phyloP scores from a whole-genome alignment of 2,888 invertebrate genomes.

The Xanthorhoe designata region DNA sequence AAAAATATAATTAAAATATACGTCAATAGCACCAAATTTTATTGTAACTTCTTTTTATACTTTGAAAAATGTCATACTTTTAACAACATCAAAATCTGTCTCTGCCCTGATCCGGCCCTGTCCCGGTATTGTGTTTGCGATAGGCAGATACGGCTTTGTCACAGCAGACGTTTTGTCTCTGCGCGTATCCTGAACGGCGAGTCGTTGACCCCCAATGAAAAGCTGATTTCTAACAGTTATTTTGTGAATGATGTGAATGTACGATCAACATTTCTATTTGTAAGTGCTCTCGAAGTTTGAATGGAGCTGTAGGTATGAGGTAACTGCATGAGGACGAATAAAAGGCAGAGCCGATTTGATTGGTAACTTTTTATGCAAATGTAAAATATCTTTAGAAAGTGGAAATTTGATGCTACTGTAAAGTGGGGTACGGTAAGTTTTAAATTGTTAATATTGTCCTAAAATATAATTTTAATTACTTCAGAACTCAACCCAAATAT shows the following conservation, averaged over 20 bases:
- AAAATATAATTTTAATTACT: neutral
- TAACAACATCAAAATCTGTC: neutral
- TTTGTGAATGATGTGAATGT: slow-evolving; percentile 66
- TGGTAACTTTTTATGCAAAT: too few species aligned
- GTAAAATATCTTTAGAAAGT: too few species aligned
- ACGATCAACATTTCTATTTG: slow-evolving; percentile 38
- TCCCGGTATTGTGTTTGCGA: slow-evolving; percentile 51
- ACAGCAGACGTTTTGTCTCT: slow-evolving; percentile 71
- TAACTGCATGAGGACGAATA: neutral
- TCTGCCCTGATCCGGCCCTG: slow-evolving; percentile 21
- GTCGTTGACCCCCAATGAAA: slow-evolving; percentile 73
- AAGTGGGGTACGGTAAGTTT: neutral
- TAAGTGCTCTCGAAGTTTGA: slow-evolving; percentile 27
- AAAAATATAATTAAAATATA: too few species aligned
- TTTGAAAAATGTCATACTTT: too few species aligned
- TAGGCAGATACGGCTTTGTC: slow-evolving; percentile 63
- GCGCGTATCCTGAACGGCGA: slow-evolving; percentile 79
- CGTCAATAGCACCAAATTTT: too few species aligned
- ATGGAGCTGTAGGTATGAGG: slow-evolving; percentile 13
- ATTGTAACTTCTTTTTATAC: too few species aligned
- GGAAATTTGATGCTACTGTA: too few species aligned
- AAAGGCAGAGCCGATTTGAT: neutral
- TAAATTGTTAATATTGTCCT: neutral
- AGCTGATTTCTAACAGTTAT: slow-evolving; percentile 66
- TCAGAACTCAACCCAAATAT: neutral